Conservation (phyloP, 1,140 invertebrate genomes). For the Paramacrobiotus metropolitanus region DNA sequence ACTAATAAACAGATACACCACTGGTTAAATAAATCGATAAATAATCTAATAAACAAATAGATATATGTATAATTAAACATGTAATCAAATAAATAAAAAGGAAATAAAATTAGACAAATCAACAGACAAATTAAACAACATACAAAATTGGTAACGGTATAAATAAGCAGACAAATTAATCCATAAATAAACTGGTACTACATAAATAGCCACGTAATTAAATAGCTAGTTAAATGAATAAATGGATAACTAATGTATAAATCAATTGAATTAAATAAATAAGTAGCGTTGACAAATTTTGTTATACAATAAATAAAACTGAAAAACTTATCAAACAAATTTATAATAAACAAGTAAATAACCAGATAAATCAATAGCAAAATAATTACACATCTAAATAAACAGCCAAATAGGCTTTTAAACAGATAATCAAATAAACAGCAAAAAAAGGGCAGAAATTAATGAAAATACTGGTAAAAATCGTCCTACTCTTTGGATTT, state of each 20-base stretch:
- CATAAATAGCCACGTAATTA: not conserved
- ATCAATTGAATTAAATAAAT: too few relatives aligned
- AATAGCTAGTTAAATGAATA: not conserved
- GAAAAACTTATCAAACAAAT: too few relatives aligned
- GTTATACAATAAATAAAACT: too few relatives aligned
- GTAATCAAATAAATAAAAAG: too few relatives aligned
- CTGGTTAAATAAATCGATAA: too few relatives aligned
- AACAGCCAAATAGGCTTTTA: not conserved
- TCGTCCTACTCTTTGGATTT: slow-evolving; percentile 3
- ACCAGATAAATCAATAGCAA: not conserved
- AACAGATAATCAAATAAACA: not conserved
- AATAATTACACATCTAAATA: not conserved
- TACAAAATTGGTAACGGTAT: not conserved
- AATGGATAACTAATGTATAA: too few relatives aligned
- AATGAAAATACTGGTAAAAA: not conserved
- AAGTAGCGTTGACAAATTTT: too few relatives aligned
- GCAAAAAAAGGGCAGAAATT: not conserved
- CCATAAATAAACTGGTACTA: not conserved
- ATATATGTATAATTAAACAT: too few relatives aligned
- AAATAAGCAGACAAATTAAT: not conserved
- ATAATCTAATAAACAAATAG: too few relatives aligned
- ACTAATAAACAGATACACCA: too few relatives aligned
- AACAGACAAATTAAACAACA: too few relatives aligned
- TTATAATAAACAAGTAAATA: not conserved
- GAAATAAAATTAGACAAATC: too few relatives aligned